phyloP scores from a whole-genome alignment of 2,888 invertebrate genomes.

The Cerastoderma edule region DNA sequence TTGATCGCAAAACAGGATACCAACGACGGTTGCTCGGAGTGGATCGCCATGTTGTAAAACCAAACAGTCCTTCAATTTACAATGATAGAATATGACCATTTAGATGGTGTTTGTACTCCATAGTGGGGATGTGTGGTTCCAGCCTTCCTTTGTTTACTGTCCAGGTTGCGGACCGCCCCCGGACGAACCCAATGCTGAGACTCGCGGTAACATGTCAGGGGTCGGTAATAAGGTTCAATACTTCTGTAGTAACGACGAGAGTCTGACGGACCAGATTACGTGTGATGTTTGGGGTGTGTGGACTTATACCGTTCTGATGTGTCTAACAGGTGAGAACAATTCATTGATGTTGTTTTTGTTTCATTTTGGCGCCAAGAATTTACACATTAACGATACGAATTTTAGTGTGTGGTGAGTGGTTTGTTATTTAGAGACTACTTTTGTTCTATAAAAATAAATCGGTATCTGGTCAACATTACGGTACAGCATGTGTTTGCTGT shows the following conservation, averaged over 20 bases:
- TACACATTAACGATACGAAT: not conserved
- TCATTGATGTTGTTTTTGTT: too few relatives aligned
- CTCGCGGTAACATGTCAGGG: not conserved
- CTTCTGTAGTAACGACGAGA: not conserved
- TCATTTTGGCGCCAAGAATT: not conserved
- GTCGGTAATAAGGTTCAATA: not conserved
- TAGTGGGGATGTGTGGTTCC: too few relatives aligned
- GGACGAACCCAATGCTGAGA: not conserved
- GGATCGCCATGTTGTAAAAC: too few relatives aligned
- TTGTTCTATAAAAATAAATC: not conserved
- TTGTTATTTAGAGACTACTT: not conserved
- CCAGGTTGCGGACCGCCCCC: constrained; percentile 4
- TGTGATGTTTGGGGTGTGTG: not conserved
- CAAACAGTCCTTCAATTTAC: too few relatives aligned
- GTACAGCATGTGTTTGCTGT: not conserved
- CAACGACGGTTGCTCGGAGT: too few relatives aligned
- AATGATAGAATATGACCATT: too few relatives aligned
- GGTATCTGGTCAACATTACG: not conserved
- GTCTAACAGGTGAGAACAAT: not conserved
- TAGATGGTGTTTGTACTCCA: too few relatives aligned
- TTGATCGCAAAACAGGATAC: too few relatives aligned
- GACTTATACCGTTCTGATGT: not conserved
- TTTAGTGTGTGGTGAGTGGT: not conserved
- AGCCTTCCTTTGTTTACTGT: too few relatives aligned
- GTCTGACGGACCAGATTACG: not conserved